phyloP scores from a whole-genome alignment of 2,113 vertebrate genomes.

The Pseudopodoces humilis region DNA sequence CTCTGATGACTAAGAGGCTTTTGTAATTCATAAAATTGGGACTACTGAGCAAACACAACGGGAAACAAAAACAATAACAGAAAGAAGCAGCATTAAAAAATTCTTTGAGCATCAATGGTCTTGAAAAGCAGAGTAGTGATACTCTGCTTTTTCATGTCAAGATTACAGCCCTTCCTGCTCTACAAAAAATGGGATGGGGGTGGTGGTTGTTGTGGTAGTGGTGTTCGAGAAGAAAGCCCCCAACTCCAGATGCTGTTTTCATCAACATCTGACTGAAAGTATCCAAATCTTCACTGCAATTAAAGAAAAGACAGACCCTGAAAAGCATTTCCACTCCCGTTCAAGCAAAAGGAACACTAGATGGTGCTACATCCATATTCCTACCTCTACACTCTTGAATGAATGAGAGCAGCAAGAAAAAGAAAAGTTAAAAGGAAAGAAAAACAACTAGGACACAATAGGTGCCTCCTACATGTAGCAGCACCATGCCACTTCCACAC shows the following conservation, averaged over 20 bases:
- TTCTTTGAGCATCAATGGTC: not conserved
- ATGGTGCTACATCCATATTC: slow-evolving; percentile 5
- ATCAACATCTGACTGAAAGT: not conserved
- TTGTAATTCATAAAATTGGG: not conserved
- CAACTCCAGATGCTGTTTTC: not conserved
- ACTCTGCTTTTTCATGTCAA: not conserved
- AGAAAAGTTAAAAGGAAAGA: not conserved
- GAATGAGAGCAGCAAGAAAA: not conserved
- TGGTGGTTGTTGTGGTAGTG: not conserved
- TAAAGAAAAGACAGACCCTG: not conserved
- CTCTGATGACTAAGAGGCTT: not conserved
- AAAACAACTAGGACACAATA: not conserved
- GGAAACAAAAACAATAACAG: not conserved
- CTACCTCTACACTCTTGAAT: rapidly evolving
- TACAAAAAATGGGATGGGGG: not conserved
- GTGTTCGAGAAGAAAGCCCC: not conserved
- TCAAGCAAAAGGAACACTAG: slow-evolving; percentile 15
- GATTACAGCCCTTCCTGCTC: not conserved
- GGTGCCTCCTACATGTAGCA: not conserved
- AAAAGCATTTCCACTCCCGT: not conserved
- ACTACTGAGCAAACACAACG: not conserved
- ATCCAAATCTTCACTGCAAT: not conserved
- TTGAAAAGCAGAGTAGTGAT: not conserved
- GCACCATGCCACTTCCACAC: not conserved
- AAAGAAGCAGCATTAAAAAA: not conserved